Base-by-base conservation (phyloP, 2,888 invertebrate species). In the Dorcus hopei region DNA sequence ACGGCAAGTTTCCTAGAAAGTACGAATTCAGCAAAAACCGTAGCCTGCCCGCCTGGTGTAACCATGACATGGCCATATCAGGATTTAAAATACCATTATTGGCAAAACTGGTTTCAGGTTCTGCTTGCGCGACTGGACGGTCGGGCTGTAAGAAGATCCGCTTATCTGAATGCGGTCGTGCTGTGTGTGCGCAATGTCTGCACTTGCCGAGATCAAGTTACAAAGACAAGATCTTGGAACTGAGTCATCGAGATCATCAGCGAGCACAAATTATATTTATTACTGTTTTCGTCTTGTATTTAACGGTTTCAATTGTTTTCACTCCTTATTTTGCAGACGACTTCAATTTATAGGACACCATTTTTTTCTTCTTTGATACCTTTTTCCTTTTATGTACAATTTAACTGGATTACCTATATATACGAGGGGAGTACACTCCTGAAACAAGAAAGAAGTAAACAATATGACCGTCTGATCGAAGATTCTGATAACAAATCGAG, bases 31-130 rank as follows among this genome's bases (percentile, higher is more conserved):
- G 58, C 61, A 63, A 61, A 66, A 66, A 68, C 61, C 58, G 63
- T 66, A 61, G 66, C 59, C 63, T 41, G 41, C 38, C 63, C 54
- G 49, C 26, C 26, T 33, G 26, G 26, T 33, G 65, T 61, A 68
- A 68, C 65, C 69, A 64, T 65, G 64, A 63, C 66, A 66, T 63
- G 60, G 56, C 67, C 66, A 58, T 67, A 69, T 69, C 67, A 57
- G 66, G 66, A 64, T 64, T 68, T 65, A 68, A 68, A 68, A 68
- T 61, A 56, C 65, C 65, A 67, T 67, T 67, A 69, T 64, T 64
- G 64, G 61, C 57, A 58, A 59, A 64, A 64, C 64, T 62, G 62
- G 64, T 64, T 57, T 57, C 57, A 45, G 33, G 57, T 52, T 57
- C 57, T 57, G 64, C 62, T 55, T 58, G 62, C 52, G 54, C 60